Evolutionary conservation across 2,113 vertebrate genomes (phyloP), one percentile per base, ranked within the genome.

Genomic region (Meriones unguiculatus): DNA sequence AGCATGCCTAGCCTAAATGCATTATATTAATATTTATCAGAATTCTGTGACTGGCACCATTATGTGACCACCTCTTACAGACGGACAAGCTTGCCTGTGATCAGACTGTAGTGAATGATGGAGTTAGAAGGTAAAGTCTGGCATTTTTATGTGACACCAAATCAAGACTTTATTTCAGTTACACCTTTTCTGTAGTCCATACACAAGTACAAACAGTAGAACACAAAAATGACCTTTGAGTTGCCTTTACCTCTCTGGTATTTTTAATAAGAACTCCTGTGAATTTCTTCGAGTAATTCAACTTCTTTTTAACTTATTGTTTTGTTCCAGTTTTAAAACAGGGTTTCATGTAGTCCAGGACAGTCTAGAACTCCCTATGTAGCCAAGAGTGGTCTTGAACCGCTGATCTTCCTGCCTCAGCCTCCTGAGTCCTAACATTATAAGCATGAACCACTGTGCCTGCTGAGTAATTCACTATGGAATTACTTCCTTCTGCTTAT

Each of bases 1-100:
- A 87, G 28, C 50, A 24, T 87, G 65, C 18, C 30, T 30, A 69
- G 30, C 3, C 46, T 69, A 50, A 6, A 70, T 35, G 13, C 7
- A 76, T 41, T 72, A 89, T 38, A 50, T 91, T 59, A 89, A 69
- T 82, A 93, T 50, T 89, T 85, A 78, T 1, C 80, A 92, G 46
- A 95, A 75, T 25, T 89, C 64, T 84, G 7, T 86, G 28, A 50
- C 4, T 24, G 69, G 38, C 50, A 77, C 25, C 70, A 69, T 35
- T 92, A 77, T 89, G 92, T 78, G 7, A 30, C 15, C 50, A 78
- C 38, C 81, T 89, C 72, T 88, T 69, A 90, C 1, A 80, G 7
- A 90, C 9, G 18, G 25, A 87, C 25, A 50, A 76, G 50, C n/a
- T 85, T 89, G 67, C 30, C 69, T 70, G n/a, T 85, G 57, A 82